Evolutionary conservation across 1,140 invertebrate genomes (phyloP).

Genomic region (Lepidurus arcticus): DNA sequence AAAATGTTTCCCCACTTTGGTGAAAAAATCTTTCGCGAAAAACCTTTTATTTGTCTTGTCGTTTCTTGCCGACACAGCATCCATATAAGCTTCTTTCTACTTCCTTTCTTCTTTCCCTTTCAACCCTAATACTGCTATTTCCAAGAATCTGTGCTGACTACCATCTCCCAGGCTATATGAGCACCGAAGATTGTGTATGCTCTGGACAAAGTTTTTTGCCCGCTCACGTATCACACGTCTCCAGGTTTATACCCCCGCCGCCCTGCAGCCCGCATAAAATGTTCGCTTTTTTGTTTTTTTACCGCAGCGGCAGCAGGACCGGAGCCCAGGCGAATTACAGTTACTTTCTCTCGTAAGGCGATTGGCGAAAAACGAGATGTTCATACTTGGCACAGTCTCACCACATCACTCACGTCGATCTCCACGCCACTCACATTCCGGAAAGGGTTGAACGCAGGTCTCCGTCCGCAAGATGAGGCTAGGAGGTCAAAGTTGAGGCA

Average conservation of each 20-base stretch:
- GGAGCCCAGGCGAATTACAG: background rate
- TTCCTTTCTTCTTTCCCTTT: background rate
- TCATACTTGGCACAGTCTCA: background rate
- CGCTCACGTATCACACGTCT: constrained; percentile 10
- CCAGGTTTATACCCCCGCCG: background rate
- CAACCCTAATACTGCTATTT: background rate
- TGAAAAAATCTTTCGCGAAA: background rate
- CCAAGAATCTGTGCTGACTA: background rate
- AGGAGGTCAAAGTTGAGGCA: background rate
- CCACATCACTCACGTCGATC: constrained; percentile 3
- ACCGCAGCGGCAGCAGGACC: background rate
- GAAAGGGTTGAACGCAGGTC: background rate
- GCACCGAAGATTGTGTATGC: background rate
- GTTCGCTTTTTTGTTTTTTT: background rate
- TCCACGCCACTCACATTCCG: background rate
- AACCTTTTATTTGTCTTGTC: background rate
- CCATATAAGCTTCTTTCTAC: background rate
- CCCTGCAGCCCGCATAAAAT: background rate
- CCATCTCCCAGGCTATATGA: background rate
- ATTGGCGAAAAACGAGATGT: background rate
- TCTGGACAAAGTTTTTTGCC: background rate
- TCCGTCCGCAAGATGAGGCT: background rate
- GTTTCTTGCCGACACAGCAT: background rate
- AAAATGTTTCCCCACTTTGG: background rate
- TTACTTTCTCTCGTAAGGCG: background rate